phyloP scores from a whole-genome alignment of 1,140 invertebrate genomes.

The Drosophila prosaltans region DNA sequence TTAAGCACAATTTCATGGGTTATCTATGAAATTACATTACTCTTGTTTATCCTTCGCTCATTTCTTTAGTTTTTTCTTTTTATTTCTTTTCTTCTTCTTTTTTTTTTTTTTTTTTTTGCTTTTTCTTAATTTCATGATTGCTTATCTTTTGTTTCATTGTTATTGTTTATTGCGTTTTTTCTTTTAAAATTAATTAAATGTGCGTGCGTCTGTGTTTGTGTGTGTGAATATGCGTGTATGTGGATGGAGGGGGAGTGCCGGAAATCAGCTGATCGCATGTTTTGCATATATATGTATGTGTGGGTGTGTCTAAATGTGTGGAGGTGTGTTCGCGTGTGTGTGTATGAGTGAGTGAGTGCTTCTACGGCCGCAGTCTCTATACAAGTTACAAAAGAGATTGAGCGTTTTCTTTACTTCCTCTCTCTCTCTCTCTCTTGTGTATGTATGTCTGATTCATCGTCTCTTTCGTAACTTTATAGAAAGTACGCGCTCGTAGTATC shows the following conservation, averaged over 20 bases:
- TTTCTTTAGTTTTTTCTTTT: conserved; percentile 10
- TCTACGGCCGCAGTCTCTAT: conserved; percentile 77
- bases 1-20: conserved; percentile 74
- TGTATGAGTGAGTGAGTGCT: conserved; percentile 42
- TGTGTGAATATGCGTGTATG: conserved; percentile 38
- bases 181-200: conserved; percentile 72
- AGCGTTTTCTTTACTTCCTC: conserved; percentile 42
- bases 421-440: conserved; percentile 27
- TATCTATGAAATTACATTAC: conserved; percentile 64
- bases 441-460: conserved; percentile 20
- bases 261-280: conserved; percentile 7
- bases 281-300: neutral
- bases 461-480: conserved; percentile 82
- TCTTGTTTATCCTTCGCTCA: conserved; percentile 53
- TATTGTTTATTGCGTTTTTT: conserved; percentile 56
- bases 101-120: conserved; percentile 31
- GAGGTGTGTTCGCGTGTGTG: conserved; percentile 24
- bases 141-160: conserved; percentile 33
- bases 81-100: conserved; percentile 31
- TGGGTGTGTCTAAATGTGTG: conserved; percentile 19
- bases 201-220: conserved; percentile 50
- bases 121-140: conserved; percentile 44
- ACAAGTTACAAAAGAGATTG: conserved; percentile 76
- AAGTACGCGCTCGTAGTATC: conserved; percentile 68
- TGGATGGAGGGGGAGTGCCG: conserved; percentile 13